Percentiles rank a stretch among this genome's conserved stretches.
These are phyloP conservation scores for Vimba vimba DNA, from an alignment of 2,113 vertebrate genomes.

Conservation along the genomic window DNA sequence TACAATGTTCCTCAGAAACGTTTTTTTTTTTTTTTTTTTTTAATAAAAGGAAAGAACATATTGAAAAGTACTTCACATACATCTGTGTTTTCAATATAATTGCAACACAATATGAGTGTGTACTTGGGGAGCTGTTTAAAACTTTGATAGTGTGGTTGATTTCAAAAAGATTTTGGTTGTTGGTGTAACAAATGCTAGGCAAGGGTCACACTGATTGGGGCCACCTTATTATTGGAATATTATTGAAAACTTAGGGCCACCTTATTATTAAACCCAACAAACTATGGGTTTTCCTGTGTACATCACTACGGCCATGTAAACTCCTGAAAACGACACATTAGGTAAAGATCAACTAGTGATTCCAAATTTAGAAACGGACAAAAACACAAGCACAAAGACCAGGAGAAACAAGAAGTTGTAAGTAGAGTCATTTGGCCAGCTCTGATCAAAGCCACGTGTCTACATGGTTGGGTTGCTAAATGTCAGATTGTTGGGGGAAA, in stretches of 20 bases:
- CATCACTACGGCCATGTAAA: neutral
- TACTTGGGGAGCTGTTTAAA: neutral
- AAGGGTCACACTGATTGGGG: neutral
- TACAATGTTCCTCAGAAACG: neutral
- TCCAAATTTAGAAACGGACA: neutral
- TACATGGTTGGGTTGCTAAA: neutral
- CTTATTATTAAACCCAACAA: neutral
- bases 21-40: neutral
- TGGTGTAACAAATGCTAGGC: neutral
- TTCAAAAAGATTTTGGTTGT: neutral
- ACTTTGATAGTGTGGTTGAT: neutral
- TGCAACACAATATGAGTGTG: neutral
- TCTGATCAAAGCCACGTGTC: neutral
- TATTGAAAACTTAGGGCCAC: neutral
- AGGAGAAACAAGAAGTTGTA: neutral
- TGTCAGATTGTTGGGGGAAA: neutral
- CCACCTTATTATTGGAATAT: neutral
- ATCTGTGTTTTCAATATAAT: slow-evolving; percentile 4
- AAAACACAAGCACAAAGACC: neutral
- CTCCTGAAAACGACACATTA: neutral
- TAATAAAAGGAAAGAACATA: neutral
- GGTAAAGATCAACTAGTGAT: neutral
- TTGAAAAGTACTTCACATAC: neutral
- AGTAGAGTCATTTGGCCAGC: neutral
- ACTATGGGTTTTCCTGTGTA: neutral